These are phyloP conservation scores for Cantharis lateralis DNA, from an alignment of 2,888 invertebrate species.

Conservation along the genomic window DNA sequence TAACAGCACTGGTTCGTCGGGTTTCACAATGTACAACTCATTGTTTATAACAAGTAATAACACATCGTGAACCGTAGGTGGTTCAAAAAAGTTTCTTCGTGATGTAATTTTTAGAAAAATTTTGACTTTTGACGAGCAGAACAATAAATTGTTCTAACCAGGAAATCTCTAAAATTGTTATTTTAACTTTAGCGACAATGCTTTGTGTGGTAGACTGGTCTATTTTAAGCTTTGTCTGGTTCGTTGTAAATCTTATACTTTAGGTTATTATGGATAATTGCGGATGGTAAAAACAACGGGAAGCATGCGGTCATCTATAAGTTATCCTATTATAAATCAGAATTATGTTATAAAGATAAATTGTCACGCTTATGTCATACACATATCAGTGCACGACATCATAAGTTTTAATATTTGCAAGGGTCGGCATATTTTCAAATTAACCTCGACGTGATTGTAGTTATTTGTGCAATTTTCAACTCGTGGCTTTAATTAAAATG, in stretches of 20 bases:
- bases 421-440: constrained; percentile 30
- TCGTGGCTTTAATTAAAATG: constrained; percentile 6
- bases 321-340: constrained; percentile 54
- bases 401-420: constrained; percentile 33
- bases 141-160: too few relatives aligned
- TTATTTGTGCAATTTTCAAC: constrained; percentile 22
- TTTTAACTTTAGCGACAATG: not conserved
- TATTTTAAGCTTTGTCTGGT: not conserved
- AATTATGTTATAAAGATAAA: constrained; percentile 55
- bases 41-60: not conserved
- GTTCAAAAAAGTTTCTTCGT: not conserved
- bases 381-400: constrained; percentile 32
- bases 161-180: not conserved
- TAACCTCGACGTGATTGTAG: constrained; percentile 32
- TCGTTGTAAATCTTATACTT: not conserved
- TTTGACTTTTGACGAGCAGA: too few relatives aligned
- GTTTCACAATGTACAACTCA: not conserved
- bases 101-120: too few relatives aligned
- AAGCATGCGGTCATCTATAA: constrained; percentile 53
- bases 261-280: constrained; percentile 47
- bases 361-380: constrained; percentile 55
- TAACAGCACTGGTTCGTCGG: not conserved
- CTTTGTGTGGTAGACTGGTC: not conserved
- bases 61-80: not conserved
- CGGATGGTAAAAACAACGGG: constrained; percentile 49